phyloP scores from a whole-genome alignment of 2,888 invertebrate genomes.

The Pseudococcus longispinus region DNA sequence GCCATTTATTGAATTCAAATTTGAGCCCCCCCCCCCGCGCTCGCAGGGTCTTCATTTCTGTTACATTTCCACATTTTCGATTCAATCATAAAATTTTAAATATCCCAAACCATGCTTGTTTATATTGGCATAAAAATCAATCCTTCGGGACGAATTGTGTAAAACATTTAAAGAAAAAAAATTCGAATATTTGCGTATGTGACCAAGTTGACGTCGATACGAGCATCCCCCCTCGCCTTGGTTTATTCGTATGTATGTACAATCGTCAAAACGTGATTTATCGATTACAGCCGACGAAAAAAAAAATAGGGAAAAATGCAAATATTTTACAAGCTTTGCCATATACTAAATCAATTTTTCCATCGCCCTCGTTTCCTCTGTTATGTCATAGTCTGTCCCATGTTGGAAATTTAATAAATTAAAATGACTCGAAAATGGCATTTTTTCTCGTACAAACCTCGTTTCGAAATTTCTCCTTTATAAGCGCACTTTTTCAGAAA shows the following conservation, averaged over 20 bases:
- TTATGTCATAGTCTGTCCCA: background rate
- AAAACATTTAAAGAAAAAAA: background rate
- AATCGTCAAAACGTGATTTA: background rate
- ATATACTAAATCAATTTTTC: background rate
- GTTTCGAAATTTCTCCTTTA: background rate
- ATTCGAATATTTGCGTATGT: background rate
- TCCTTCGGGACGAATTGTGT: too few species aligned
- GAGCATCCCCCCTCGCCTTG: background rate
- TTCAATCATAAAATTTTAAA: too few species aligned
- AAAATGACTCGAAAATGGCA: background rate
- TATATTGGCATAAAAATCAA: too few species aligned
- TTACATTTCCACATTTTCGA: too few species aligned
- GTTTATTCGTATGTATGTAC: background rate
- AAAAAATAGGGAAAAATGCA: background rate
- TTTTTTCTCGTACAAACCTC: background rate
- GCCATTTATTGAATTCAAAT: too few species aligned
- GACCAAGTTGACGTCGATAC: background rate
- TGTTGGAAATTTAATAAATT: background rate
- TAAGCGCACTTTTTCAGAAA: background rate
- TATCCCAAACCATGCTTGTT: too few species aligned
- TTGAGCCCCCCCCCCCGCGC: too few species aligned
- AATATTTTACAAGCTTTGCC: background rate
- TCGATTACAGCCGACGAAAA: background rate
- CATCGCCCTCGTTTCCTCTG: background rate
- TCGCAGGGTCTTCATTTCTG: too few species aligned